Evolutionary conservation across 2,888 invertebrate species (phyloP).

Genomic region (Anagyrus pseudococci): DNA sequence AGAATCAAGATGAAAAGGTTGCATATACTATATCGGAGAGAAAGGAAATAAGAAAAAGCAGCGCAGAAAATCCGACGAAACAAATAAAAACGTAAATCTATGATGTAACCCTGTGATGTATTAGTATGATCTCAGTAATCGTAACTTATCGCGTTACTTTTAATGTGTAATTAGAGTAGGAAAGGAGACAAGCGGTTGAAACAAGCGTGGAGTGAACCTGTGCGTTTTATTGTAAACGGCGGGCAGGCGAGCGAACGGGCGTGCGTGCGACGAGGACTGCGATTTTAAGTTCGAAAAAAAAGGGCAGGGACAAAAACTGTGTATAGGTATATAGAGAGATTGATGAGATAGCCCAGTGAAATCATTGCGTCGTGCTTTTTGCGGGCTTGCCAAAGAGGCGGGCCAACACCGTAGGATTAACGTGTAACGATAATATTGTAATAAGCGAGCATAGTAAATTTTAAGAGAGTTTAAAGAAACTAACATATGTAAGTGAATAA

Average conservation of each 20-base stretch:
- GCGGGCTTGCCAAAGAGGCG: conserved; percentile 27
- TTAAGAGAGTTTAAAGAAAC: conserved; percentile 59
- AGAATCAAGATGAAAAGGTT: conserved; percentile 32
- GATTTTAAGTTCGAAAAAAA: conserved; percentile 27
- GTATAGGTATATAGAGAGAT: neutral
- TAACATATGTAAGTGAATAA: conserved; percentile 55
- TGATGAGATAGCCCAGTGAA: conserved; percentile 46
- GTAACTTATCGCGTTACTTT: conserved; percentile 58
- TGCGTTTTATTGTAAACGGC: no score
- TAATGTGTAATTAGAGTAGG: conserved; percentile 51
- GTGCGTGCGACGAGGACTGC: conserved; percentile 36
- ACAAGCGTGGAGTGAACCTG: no score
- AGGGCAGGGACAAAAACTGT: conserved; percentile 15
- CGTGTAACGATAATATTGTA: conserved; percentile 51
- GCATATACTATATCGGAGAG: conserved; percentile 38
- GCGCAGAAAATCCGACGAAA: conserved; percentile 42
- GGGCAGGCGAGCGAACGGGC: conserved; percentile 30
- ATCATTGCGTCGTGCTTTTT: conserved; percentile 45
- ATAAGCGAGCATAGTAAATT: conserved; percentile 48
- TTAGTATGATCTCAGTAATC: conserved; percentile 63
- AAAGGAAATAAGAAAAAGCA: conserved; percentile 29
- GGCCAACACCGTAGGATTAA: conserved; percentile 45
- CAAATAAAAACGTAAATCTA: conserved; percentile 53
- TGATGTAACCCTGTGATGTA: conserved; percentile 63
- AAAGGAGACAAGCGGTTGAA: conserved; percentile 35